A percentile compares a stretch with the other conserved stretches of the same genome.
phyloP scores from a whole-genome alignment of 1,140 invertebrate species.

The Orussus abietinus region DNA sequence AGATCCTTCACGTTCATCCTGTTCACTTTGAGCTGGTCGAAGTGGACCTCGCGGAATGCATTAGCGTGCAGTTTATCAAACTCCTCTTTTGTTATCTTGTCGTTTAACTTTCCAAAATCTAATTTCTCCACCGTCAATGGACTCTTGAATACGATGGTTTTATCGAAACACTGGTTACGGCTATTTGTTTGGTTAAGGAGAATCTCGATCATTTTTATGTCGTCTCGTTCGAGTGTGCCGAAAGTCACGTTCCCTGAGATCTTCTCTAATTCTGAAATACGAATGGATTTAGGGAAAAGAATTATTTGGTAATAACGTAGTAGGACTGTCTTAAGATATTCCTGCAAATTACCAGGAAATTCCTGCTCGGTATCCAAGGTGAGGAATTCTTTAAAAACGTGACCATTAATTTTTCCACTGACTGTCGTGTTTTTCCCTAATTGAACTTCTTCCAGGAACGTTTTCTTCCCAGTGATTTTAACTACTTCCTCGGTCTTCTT shows the following conservation, averaged over 20 bases:
- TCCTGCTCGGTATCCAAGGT: constrained; percentile 31
- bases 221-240: constrained; percentile 20
- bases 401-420: constrained; percentile 27
- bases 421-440: constrained; percentile 13
- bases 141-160: constrained; percentile 23
- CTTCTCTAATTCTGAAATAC: constrained; percentile 31
- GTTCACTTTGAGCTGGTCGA: constrained; percentile 23
- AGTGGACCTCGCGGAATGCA: constrained; percentile 14
- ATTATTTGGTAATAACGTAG: constrained; percentile 1
- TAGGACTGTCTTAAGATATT: no score
- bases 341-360: constrained; percentile 33
- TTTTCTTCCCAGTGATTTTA: constrained; percentile 31
- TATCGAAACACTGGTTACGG: constrained; percentile 26
- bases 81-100: constrained; percentile 8
- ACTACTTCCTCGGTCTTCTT: constrained; percentile 24
- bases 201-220: no score
- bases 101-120: constrained; percentile 23
- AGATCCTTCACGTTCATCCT: constrained; percentile 25
- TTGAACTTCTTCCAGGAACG: constrained; percentile 22
- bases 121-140: constrained; percentile 26
- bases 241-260: constrained; percentile 30
- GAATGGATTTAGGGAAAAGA: background rate
- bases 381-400: constrained; percentile 28
- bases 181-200: no score
- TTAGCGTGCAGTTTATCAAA: constrained; percentile 23